These are phyloP conservation scores for Agriopis leucophaearia DNA, from an alignment of 2,888 invertebrate genomes.

Conservation along the genomic window DNA sequence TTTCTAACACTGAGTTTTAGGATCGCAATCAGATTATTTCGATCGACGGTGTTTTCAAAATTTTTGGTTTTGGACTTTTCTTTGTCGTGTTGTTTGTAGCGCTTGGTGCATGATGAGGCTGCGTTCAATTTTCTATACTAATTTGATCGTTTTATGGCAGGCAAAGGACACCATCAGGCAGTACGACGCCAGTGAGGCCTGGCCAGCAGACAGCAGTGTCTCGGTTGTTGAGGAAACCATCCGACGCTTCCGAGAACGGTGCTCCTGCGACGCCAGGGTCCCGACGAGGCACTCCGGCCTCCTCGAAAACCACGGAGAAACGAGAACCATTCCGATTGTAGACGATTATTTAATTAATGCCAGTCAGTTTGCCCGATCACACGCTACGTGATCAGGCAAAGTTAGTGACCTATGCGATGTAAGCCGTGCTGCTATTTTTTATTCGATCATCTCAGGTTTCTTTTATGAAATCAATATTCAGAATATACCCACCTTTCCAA, in stretches of 20 bases:
- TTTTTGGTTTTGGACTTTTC: conserved; percentile 45
- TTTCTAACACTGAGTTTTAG: conserved; percentile 22
- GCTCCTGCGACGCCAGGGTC: conserved; percentile 79
- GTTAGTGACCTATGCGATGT: conserved; percentile 53
- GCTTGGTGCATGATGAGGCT: conserved; percentile 51
- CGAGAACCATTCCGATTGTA: conserved; percentile 92
- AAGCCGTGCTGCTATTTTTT: conserved; percentile 62
- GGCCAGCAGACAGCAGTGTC: conserved; percentile 88
- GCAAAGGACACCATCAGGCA: conserved; percentile 92
- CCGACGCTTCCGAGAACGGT: conserved; percentile 89
- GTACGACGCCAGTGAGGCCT: conserved; percentile 90
- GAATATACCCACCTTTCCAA: conserved; percentile 47
- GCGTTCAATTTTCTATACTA: conserved; percentile 36
- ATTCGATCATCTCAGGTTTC: conserved; percentile 48
- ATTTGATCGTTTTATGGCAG: conserved; percentile 69
- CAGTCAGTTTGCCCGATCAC: conserved; percentile 35
- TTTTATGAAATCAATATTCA: conserved; percentile 41
- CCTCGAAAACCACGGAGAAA: conserved; percentile 82
- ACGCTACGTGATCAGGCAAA: conserved; percentile 38
- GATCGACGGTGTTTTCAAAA: conserved; percentile 35
- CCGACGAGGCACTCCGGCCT: conserved; percentile 74
- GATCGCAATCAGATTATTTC: conserved; percentile 1
- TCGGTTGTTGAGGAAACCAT: conserved; percentile 88
- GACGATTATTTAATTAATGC: conserved; percentile 57
- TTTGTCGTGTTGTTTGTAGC: conserved; percentile 42